Evolutionary conservation across 2,888 invertebrate genomes (phyloP), one percentile per base, ranked within the genome.

Genomic region (Oeneis ivallda): DNA sequence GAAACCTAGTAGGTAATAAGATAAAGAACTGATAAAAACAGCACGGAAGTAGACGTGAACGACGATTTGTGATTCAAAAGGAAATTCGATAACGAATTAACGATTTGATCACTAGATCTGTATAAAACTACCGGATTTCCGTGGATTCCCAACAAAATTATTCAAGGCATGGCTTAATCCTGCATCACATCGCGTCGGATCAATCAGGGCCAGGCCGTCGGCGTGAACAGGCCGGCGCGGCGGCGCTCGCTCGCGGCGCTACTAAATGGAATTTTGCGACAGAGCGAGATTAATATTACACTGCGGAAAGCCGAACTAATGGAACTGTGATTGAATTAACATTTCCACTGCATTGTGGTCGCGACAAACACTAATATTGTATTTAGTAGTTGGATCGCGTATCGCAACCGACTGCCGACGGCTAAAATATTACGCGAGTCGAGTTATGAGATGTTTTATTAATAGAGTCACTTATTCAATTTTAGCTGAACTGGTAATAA

Each of bases 181-280:
- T 54, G 64, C 71, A 67, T 65, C 65, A 64, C 67, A 67, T 70
- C 70, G 52, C 75, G 70, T 71, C 68, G 78, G 79, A 82, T 83
- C 84, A 83, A 85, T 86, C 82, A 78, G 79, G 77, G 79, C 71
- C 78, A 76, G 74, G 41, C 56, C 79, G 81, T 74, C 76, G 79
- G 79, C 82, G 80, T 81, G 76, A 76, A 77, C 65, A 61, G 56
- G 70, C 66, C 75, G 76, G 76, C 77, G 76, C 75, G 70, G 65
- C 75, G 76, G 76, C 77, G 76, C 75, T 76, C 76, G 80, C 74
- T 75, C 69, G 77, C 79, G 78, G 77, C 76, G 79, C 79, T 79
- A 78, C 78, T 77, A 83, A 86, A 85, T 84, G 82, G 83, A 83
- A 84, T 86, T 84, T 84, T 75, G 81, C 79, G 82, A 82, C 83